Base-by-base conservation (phyloP, 2,797 vertebrate species). In the Eidolon dupreanum region DNA sequence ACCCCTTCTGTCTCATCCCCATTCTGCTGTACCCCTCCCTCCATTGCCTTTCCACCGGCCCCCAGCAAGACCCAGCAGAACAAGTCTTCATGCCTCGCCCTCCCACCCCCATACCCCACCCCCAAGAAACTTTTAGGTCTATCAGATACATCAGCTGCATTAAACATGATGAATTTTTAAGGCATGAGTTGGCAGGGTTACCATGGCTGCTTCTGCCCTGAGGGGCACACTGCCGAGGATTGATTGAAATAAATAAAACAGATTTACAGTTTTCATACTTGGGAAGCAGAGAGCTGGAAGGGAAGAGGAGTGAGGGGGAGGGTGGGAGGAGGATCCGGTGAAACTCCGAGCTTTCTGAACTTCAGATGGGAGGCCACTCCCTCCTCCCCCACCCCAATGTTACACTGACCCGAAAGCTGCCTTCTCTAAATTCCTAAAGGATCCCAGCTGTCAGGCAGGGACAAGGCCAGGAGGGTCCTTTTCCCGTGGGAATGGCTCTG, bases 121-220 rank as follows among this genome's bases (percentile, higher is more conserved):
- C 49, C 26, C 59, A 19, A 53, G 81, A 84, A 97, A 96, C 88
- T 93, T 97, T 51, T 75, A 97, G 97, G 70, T 66, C 83, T 92
- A 92, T 94, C 92, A 59, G 2, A 96, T 70, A 85, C 95, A 94
- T 97, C 73, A 43, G 19, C 85, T 97, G 41, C 78, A 33, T 96
- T 75, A 96, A 97, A 96, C 10, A 2, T 22, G 16, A 59, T 97
- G 95, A 88, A 95, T 98, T 98, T 97, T 94, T 97, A 97, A 98
- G 96, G 97, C 89, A 0, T 93, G 97, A 98, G 96, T 96, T 97
- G 98, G 94, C 28, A 57, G 93, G 59, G 97, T 98, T 98, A 96
- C 98, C 97, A 98, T 98, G 96, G 98, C 98, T 98, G 98, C 97
- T 96, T 94, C 86, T 96, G 96, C 98, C 98, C 51, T 0, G 70